Conservation (phyloP, 2,113 vertebrate species). For the Phocoena phocoena region DNA sequence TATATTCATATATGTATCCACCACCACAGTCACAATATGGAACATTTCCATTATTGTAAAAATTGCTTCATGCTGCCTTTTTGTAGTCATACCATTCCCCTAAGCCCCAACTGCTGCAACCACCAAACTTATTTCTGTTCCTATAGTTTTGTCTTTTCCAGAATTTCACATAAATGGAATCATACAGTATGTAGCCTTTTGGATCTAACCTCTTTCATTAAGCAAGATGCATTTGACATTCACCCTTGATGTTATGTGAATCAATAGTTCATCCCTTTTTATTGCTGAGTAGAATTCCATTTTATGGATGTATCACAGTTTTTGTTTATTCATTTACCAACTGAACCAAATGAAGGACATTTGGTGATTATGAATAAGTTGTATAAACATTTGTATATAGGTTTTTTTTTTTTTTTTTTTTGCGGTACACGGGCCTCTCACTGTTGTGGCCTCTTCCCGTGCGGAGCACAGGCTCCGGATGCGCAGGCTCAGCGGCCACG, state of each 20-base stretch:
- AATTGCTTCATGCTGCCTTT: background rate
- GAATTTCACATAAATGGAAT: slow-evolving; percentile 45
- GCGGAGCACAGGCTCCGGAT: too few relatives aligned
- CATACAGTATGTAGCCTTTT: background rate
- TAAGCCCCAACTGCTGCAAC: background rate
- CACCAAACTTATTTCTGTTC: background rate
- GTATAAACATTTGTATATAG: background rate
- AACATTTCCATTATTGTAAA: slow-evolving; percentile 6
- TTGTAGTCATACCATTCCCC: background rate
- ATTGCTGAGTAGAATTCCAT: slow-evolving; percentile 28
- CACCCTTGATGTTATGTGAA: background rate
- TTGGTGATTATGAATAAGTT: slow-evolving; percentile 23
- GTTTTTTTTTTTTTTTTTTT: background rate
- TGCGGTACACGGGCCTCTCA: too few relatives aligned
- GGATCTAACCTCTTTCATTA: slow-evolving; percentile 1
- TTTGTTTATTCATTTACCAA: slow-evolving; percentile 41
- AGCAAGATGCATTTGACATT: slow-evolving; percentile 42
- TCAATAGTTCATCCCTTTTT: background rate
- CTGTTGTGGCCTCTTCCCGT: too few relatives aligned
- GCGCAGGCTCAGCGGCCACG: too few relatives aligned
- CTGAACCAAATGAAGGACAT: slow-evolving; percentile 5
- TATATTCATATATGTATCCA: background rate
- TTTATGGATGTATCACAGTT: background rate
- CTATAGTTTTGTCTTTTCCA: slow-evolving; percentile 5
- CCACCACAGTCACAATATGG: background rate